A percentile compares a stretch with the other conserved stretches of the same genome.
phyloP scores from a whole-genome alignment of 2,888 invertebrate species.

The Neelides folsomi region DNA sequence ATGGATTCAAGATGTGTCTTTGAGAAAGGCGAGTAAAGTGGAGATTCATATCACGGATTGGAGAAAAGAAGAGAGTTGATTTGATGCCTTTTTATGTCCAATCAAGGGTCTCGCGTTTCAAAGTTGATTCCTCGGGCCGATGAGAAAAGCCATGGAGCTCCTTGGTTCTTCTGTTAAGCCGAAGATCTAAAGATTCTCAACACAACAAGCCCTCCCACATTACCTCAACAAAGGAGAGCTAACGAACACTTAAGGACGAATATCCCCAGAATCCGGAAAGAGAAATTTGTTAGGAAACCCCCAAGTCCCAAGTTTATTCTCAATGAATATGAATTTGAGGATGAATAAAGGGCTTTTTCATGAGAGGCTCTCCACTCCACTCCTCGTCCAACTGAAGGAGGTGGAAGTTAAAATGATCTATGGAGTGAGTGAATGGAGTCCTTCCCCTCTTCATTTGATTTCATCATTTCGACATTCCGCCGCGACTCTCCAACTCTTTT shows the following conservation, averaged over 20 bases:
- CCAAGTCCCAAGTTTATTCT: no score
- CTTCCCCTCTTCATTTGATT: no score
- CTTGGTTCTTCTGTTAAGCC: background rate
- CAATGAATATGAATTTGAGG: no score
- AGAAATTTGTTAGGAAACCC: background rate
- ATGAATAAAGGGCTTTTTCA: no score
- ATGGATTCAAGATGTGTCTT: no score
- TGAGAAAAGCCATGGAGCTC: slow-evolving; percentile 1
- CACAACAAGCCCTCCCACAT: background rate
- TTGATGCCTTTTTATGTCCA: slow-evolving; percentile 10
- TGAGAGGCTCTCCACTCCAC: no score
- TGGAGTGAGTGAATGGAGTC: no score
- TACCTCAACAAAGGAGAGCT: slow-evolving; percentile 6
- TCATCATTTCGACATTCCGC: no score
- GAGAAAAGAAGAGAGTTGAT: slow-evolving; percentile 2
- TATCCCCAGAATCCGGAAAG: background rate
- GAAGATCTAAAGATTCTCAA: background rate
- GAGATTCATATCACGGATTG: slow-evolving; percentile 11
- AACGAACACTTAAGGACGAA: slow-evolving; percentile 9
- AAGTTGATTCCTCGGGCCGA: slow-evolving; percentile 8
- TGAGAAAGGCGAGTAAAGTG: background rate
- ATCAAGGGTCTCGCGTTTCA: slow-evolving; percentile 6
- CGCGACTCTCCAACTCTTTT: no score
- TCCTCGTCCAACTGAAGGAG: no score
- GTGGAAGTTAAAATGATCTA: no score